Evolutionary conservation across 2,113 vertebrate genomes (phyloP).

Genomic region (Junco hyemalis): DNA sequence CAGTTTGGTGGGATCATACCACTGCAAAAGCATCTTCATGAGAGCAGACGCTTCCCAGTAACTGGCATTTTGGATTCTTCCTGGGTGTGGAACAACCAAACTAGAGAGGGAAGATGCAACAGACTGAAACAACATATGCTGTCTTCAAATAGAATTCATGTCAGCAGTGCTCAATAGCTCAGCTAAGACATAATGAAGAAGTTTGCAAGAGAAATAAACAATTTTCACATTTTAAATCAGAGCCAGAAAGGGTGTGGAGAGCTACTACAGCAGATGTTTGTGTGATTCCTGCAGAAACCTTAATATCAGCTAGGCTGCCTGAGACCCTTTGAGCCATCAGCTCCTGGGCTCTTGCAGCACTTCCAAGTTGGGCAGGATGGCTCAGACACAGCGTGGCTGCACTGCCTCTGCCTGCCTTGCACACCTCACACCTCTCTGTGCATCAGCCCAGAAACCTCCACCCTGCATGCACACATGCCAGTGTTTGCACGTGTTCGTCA

Average conservation of each 20-base stretch:
- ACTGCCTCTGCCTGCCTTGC: not conserved
- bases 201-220: not conserved
- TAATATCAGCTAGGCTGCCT: not conserved
- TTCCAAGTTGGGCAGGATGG: not conserved
- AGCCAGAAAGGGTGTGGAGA: not conserved
- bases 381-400: not conserved
- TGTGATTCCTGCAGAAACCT: not conserved
- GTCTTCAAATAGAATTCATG: not conserved
- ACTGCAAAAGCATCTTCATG: not conserved
- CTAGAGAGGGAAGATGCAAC: not conserved
- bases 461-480: not conserved
- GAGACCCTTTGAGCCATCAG: not conserved
- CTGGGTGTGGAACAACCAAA: not conserved
- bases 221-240: not conserved
- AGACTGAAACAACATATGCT: constrained; percentile 33
- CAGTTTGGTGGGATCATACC: not conserved
- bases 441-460: not conserved
- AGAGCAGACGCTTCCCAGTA: not conserved
- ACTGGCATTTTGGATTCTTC: not conserved
- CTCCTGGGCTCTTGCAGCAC: not conserved
- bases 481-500: not conserved
- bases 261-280: not conserved
- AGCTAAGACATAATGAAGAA: not conserved
- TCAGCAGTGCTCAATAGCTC: not conserved
- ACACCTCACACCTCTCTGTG: not conserved